Conservation (phyloP, 2,888 invertebrate species). For the Drosophila parthenogenetica region DNA sequence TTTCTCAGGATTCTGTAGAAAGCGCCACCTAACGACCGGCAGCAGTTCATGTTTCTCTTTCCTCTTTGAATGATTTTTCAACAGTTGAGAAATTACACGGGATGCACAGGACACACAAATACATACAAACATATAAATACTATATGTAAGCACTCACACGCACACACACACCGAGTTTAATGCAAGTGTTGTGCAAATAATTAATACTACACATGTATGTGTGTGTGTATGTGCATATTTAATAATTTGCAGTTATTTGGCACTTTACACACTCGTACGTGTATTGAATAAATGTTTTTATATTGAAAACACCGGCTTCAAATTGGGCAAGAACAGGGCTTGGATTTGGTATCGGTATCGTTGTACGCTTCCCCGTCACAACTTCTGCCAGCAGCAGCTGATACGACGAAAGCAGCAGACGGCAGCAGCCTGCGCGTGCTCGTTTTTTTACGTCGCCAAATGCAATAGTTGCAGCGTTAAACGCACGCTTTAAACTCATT, state of each 20-base stretch:
- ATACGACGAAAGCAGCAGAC: slow-evolving; percentile 50
- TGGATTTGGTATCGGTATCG: slow-evolving; percentile 41
- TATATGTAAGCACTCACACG: slow-evolving; percentile 9
- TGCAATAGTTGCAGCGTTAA: not conserved
- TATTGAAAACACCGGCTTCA: slow-evolving; percentile 61
- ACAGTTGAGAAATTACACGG: slow-evolving; percentile 51
- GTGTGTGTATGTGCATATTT: not conserved
- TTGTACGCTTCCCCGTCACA: slow-evolving; percentile 38
- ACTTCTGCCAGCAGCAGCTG: slow-evolving; percentile 58
- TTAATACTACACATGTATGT: not conserved
- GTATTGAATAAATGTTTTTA: slow-evolving; percentile 8
- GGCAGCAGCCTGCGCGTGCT: slow-evolving; percentile 67
- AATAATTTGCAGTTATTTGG: slow-evolving; percentile 9
- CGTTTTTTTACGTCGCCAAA: slow-evolving; percentile 50
- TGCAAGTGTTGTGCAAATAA: slow-evolving; percentile 24
- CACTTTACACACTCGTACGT: slow-evolving; percentile 18
- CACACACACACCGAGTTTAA: slow-evolving; percentile 2
- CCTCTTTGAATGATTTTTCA: slow-evolving; percentile 40
- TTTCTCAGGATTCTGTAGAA: slow-evolving; percentile 2
- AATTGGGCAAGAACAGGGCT: slow-evolving; percentile 36
- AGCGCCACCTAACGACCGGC: slow-evolving; percentile 22
- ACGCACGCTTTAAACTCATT: not conserved
- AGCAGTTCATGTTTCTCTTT: not conserved
- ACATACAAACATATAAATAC: slow-evolving; percentile 11
- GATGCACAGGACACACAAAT: slow-evolving; percentile 56